These are phyloP conservation scores for Gouania willdenowi DNA, from an alignment of 2,797 vertebrate genomes.

Conservation along the genomic window DNA sequence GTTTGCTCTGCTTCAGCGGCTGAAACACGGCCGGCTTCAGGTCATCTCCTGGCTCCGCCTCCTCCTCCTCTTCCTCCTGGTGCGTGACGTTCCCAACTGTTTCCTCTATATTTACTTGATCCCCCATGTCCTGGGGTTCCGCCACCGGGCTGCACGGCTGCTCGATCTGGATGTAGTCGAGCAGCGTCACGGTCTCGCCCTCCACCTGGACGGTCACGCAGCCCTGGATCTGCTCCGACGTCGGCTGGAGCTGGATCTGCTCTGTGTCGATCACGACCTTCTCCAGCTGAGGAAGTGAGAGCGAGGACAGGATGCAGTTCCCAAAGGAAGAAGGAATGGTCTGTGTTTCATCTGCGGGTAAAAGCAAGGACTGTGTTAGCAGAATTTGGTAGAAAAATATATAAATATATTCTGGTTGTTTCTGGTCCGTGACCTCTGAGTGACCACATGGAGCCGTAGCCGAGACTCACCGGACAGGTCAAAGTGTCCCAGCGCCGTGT, in stretches of 20 bases:
- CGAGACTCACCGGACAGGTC: conserved; percentile 54
- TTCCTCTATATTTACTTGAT: conserved; percentile 14
- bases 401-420: too few relatives aligned
- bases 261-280: conserved; percentile 60
- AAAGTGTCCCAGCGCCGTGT: conserved; percentile 49
- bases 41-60: conserved; percentile 12
- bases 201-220: conserved; percentile 67
- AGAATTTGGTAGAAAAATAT: too few relatives aligned
- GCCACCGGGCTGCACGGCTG: conserved; percentile 27
- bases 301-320: conserved; percentile 68
- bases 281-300: conserved; percentile 66
- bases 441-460: too few relatives aligned
- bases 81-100: not conserved
- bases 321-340: conserved; percentile 61
- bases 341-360: conserved; percentile 47
- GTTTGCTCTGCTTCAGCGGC: conserved; percentile 64
- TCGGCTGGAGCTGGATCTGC: conserved; percentile 46
- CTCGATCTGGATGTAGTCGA: conserved; percentile 68
- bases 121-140: conserved; percentile 22
- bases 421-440: too few relatives aligned
- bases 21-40: conserved; percentile 63
- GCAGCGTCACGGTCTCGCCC: conserved; percentile 59
- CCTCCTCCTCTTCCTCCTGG: conserved; percentile 21
- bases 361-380: not conserved
- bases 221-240: conserved; percentile 43